Evolutionary conservation across 2,888 invertebrate species (phyloP), one percentile per base, ranked within the genome.

Genomic region (Anagyrus pseudococci): DNA sequence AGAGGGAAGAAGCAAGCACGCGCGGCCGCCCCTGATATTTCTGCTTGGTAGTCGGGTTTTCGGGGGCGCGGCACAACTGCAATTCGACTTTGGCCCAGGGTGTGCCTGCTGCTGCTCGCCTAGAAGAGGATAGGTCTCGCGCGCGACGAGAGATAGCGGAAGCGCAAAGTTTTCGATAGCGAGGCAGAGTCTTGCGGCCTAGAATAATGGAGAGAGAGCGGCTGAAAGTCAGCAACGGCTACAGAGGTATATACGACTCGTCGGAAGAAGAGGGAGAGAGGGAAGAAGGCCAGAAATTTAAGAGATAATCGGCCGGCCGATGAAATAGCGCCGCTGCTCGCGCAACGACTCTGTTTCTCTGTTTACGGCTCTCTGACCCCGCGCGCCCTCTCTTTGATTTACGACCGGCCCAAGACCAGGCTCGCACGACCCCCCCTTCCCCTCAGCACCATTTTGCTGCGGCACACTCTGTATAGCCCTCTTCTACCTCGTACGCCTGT

Each of bases 41-140:
- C 63, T 63, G 54, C 63, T 63, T 63, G 58, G 63, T 63, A 54
- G 63, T 63, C 49, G 63, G 50, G 54, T 63, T 63, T 58, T 63
- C 63, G 48, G 58, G 43, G 49, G 58, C 44, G 17, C 10, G 29
- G 29, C 29, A 29, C 58, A 58, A 63, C 63, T 63, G 43, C 58
- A 58, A 58, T 58, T 63, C 63, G 63, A 63, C 58, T 60, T 62
- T 62, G 54, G 44, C 37, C 33, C 48, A 20, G 49, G 41, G 23
- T 6, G 50, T 33, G 52, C 7, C n/a, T n/a, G n/a, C n/a, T n/a
- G n/a, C n/a, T n/a, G n/a, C n/a, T n/a, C n/a, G n/a, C n/a, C n/a
- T 19, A 26, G 40, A 19, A 20, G 6, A 13, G 26, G 29, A 25
- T 23, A 0, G 52, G 8, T 6, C 3, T 19, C 22, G 47, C 2